A percentile compares a stretch with the other conserved stretches of the same genome.
These are phyloP conservation scores for Peromyscus californicus DNA, from an alignment of 2,113 vertebrate species.

Conservation along the genomic window DNA sequence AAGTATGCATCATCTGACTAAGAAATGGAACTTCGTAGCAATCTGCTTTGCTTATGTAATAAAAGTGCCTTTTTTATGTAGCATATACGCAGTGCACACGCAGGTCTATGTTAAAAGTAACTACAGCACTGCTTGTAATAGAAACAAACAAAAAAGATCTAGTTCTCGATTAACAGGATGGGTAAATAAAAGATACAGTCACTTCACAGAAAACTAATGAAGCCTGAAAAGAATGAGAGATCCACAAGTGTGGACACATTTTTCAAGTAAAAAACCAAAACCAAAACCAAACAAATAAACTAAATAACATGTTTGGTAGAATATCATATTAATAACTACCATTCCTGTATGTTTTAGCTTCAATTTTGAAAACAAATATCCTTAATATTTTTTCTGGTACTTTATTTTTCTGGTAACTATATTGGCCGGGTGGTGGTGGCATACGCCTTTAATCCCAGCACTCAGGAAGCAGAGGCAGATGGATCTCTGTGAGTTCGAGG, in stretches of 20 bases:
- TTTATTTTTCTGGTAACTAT: not conserved
- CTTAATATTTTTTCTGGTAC: not conserved
- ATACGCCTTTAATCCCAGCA: too few species aligned
- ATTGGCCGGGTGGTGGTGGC: too few species aligned
- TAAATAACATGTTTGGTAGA: not conserved
- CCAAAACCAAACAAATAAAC: not conserved
- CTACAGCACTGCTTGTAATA: not conserved
- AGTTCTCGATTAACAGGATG: not conserved
- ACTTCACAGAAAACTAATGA: not conserved
- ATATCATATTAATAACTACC: not conserved
- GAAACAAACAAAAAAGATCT: not conserved
- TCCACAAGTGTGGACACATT: not conserved
- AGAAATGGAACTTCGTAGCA: not conserved
- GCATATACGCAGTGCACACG: not conserved
- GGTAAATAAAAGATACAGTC: not conserved
- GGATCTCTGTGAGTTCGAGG: too few species aligned
- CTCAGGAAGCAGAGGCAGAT: too few species aligned
- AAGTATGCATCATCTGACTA: not conserved
- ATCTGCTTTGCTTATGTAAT: not conserved
- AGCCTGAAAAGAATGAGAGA: not conserved
- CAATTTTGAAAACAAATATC: not conserved
- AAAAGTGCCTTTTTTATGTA: not conserved
- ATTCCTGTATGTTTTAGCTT: not conserved
- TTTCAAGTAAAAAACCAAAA: not conserved
- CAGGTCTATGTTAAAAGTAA: not conserved